A percentile compares a stretch with the other conserved stretches of the same genome.
Evolutionary conservation across 2,888 invertebrate species (phyloP).

Genomic region (Leptopilina drosophilae): DNA sequence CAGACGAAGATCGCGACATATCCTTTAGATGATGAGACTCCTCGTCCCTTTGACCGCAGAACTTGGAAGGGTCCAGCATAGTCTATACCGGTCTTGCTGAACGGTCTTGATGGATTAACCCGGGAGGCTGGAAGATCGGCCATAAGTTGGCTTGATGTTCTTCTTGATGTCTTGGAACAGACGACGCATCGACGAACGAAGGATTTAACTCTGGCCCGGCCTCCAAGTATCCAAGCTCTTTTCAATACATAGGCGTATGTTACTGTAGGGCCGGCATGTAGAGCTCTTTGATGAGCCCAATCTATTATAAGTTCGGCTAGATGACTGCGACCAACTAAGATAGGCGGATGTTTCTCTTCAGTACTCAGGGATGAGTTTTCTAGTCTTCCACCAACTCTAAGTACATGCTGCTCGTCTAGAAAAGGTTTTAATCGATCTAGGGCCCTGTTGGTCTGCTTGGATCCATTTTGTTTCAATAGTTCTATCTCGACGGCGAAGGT

Average conservation of each 20-base stretch:
- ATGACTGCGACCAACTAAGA: neutral
- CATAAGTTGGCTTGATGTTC: constrained; percentile 37
- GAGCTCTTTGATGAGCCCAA: constrained; percentile 24
- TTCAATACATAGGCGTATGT: neutral
- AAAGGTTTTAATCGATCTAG: neutral
- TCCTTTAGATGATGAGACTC: constrained; percentile 42
- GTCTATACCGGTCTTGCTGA: constrained; percentile 40
- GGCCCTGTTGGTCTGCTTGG: too few species aligned
- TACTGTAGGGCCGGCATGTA: neutral
- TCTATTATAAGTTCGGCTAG: constrained; percentile 7
- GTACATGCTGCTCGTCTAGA: neutral
- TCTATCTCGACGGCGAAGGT: too few species aligned
- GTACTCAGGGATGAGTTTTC: neutral
- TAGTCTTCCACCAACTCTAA: constrained; percentile 19
- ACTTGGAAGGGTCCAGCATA: constrained; percentile 48
- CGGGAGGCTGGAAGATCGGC: constrained; percentile 41
- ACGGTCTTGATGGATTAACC: constrained; percentile 33
- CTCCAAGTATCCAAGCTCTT: constrained; percentile 8
- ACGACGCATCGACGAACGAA: neutral
- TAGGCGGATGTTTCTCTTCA: constrained; percentile 16
- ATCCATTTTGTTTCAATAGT: too few species aligned
- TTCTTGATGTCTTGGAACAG: neutral
- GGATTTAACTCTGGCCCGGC: neutral
- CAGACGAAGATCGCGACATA: constrained; percentile 49
- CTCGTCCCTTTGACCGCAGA: constrained; percentile 43